A percentile compares a stretch with the other conserved stretches of the same genome.
These are phyloP conservation scores for Gari tellinella DNA, from an alignment of 2,888 invertebrate species.

Conservation along the genomic window DNA sequence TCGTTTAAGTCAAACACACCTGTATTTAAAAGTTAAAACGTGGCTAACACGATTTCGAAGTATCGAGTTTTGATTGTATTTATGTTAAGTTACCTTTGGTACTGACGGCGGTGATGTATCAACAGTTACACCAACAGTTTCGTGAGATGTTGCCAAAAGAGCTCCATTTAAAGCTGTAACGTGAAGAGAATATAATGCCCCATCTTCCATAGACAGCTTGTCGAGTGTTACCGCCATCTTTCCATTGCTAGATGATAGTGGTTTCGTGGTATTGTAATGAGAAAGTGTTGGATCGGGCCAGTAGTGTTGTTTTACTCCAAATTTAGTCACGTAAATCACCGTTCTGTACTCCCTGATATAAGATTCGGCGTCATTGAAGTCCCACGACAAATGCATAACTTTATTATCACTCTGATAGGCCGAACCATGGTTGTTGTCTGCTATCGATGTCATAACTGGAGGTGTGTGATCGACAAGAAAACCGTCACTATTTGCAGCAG, in stretches of 20 bases:
- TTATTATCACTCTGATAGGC: slow-evolving; percentile 53
- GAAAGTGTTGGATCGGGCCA: slow-evolving; percentile 47
- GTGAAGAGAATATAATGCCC: slow-evolving; percentile 61
- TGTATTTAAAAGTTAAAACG: no score
- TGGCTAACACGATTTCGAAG: no score
- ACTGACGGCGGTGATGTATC: slow-evolving; percentile 68
- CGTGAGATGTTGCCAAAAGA: slow-evolving; percentile 59
- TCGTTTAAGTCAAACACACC: no score
- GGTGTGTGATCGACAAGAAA: slow-evolving; percentile 70
- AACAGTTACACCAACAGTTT: slow-evolving; percentile 66
- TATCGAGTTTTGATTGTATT: no score
- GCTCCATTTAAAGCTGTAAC: slow-evolving; percentile 70
- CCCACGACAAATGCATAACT: slow-evolving; percentile 54
- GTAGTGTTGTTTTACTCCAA: slow-evolving; percentile 57
- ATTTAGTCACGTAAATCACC: slow-evolving; percentile 51
- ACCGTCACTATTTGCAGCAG: slow-evolving; percentile 56
- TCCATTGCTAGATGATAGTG: slow-evolving; percentile 1
- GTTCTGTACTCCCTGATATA: slow-evolving; percentile 64
- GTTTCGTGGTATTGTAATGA: slow-evolving; percentile 34
- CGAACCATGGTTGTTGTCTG: slow-evolving; percentile 36
- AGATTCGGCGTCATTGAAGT: slow-evolving; percentile 67
- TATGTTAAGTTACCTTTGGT: slow-evolving; percentile 52
- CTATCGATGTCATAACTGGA: slow-evolving; percentile 50
- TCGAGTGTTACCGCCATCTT: slow-evolving; percentile 24
- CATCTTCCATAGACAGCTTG: slow-evolving; percentile 49